Base-by-base conservation (phyloP, 2,113 vertebrate genomes). In the Lepus timidus region DNA sequence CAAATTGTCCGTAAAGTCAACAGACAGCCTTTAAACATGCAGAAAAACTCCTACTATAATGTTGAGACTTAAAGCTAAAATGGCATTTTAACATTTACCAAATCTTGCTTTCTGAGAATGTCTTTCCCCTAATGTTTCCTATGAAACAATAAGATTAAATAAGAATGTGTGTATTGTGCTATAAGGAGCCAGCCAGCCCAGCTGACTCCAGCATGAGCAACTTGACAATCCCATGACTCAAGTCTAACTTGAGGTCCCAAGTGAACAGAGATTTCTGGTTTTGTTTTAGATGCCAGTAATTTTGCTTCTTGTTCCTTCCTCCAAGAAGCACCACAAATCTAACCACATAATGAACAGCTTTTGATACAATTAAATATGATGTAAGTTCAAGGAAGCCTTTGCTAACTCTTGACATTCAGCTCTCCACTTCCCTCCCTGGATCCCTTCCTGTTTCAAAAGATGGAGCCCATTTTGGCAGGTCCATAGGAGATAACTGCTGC, bases 321-420 rank as follows among this genome's bases (percentile, higher is more conserved):
- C 75, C 79, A 95, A 93, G 95, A 86, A 86, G 25, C 39, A 88
- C 91, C 83, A 64, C 85, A 92, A 78, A 82, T 44, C 65, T 92
- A 91, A 96, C 96, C 97, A 78, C 96, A 96, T 92, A 95, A 96
- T 95, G 95, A 97, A 74, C 23, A 85, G 68, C 52, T 36, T 95
- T 97, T 88, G 81, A 95, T 90, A 82, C 52, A 95, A 86, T 97
- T 96, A 95, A 92, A 85, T 75, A 95, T 96, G 91, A 96, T 91
- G 93, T 95, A 92, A 97, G 88, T 81, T 88, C 75, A 70, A 55
- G 88, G 65, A 64, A 85, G 65, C 25, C 92, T 85, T 83, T 44
- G 33, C 74, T 90, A 85, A 85, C 79, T 90, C 90, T 62, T 88
- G 95, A 92, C 90, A 94, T 70, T 81, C 84, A 90, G 25, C 20